phyloP scores from a whole-genome alignment of 2,888 invertebrate genomes.

The Gnatocerus cornutus region DNA sequence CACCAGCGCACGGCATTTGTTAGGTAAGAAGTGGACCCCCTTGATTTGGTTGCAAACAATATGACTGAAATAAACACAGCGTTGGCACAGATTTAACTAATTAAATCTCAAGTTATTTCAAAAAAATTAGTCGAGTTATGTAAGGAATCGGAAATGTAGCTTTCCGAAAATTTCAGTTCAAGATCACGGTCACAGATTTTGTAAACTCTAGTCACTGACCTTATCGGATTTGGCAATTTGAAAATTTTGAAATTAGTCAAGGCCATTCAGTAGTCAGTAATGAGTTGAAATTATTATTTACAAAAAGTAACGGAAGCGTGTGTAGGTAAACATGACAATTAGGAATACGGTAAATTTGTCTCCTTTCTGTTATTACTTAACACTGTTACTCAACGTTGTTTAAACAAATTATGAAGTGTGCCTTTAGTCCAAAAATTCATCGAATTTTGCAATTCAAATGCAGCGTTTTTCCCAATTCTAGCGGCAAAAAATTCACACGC shows the following conservation, averaged over 20 bases:
- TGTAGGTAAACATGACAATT: slow-evolving; percentile 17
- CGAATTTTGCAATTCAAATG: too few species aligned
- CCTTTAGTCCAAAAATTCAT: too few species aligned
- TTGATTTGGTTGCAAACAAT: slow-evolving; percentile 15
- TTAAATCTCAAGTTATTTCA: background rate
- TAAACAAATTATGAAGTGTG: slow-evolving; percentile 5
- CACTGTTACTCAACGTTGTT: slow-evolving; percentile 22
- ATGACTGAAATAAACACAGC: slow-evolving; percentile 9
- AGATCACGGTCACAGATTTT: slow-evolving; percentile 30
- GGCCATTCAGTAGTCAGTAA: slow-evolving; percentile 7
- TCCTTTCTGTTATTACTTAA: slow-evolving; percentile 35
- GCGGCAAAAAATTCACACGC: too few species aligned
- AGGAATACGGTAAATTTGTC: slow-evolving; percentile 11
- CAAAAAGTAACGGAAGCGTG: slow-evolving; percentile 15
- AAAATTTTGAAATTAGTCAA: slow-evolving; percentile 11
- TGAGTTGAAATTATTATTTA: background rate
- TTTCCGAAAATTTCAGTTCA: slow-evolving; percentile 34
- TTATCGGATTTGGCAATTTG: slow-evolving; percentile 24
- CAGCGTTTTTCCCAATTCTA: background rate
- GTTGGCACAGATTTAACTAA: slow-evolving; percentile 14
- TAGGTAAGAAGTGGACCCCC: slow-evolving; percentile 33
- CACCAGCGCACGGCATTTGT: background rate
- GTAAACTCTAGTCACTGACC: slow-evolving; percentile 21
- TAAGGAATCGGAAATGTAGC: slow-evolving; percentile 23
- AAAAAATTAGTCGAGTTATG: slow-evolving; percentile 1